Conservation (phyloP, 2,113 vertebrate species). For the Opisthocomus hoazin region DNA sequence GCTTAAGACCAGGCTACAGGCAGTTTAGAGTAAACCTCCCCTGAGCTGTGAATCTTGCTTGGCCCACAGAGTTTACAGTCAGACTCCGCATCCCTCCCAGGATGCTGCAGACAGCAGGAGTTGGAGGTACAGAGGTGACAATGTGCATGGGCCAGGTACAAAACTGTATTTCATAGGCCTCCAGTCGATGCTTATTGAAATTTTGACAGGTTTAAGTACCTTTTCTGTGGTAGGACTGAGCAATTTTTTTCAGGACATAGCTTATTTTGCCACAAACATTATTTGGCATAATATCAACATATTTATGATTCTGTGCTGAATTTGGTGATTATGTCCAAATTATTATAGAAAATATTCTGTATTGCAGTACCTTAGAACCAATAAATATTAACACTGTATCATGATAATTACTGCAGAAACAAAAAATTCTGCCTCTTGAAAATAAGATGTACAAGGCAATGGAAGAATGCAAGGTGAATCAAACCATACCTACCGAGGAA, state of each 20-base stretch:
- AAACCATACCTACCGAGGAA: not conserved
- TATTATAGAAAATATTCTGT: not conserved
- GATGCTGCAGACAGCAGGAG: not conserved
- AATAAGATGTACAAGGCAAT: not conserved
- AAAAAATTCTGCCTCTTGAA: not conserved
- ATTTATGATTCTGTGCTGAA: not conserved
- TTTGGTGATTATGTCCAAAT: not conserved
- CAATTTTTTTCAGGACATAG: not conserved
- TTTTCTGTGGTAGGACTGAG: not conserved
- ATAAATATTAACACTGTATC: not conserved
- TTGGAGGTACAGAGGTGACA: not conserved
- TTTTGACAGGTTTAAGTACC: not conserved
- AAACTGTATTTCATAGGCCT: not conserved
- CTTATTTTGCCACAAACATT: not conserved
- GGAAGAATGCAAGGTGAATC: not conserved
- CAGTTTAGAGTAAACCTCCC: not conserved
- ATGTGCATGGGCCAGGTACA: fast-evolving
- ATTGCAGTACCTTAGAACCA: not conserved
- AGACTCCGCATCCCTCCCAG: too few relatives aligned
- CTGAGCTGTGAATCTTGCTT: not conserved
- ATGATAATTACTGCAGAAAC: not conserved
- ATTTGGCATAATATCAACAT: not conserved
- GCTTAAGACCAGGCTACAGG: not conserved
- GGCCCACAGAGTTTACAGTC: not conserved
- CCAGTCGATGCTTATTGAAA: not conserved